phyloP scores from a whole-genome alignment of 2,113 vertebrate genomes.

The Paracanthobrama guichenoti region DNA sequence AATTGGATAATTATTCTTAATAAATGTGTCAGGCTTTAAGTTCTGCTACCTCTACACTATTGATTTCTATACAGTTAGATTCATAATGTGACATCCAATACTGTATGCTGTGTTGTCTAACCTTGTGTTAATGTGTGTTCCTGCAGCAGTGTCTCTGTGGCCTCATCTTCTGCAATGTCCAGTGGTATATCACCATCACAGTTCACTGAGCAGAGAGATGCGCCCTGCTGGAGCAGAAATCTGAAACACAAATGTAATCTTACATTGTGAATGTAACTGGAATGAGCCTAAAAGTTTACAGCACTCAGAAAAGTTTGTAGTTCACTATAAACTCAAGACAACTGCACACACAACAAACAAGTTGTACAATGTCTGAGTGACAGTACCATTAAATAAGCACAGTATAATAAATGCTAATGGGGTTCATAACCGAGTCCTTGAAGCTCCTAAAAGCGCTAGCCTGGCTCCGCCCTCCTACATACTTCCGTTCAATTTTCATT shows the following conservation, averaged over 20 bases:
- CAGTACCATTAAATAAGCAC: neutral
- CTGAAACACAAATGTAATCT: constrained; percentile 64
- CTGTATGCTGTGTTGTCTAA: constrained; percentile 56
- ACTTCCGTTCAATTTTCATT: too few relatives aligned
- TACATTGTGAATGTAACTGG: neutral
- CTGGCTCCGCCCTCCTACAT: too few relatives aligned
- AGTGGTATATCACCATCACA: constrained; percentile 91
- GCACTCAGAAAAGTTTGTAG: too few relatives aligned
- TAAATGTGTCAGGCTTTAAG: neutral
- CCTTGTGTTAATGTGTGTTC: constrained; percentile 84
- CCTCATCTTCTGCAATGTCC: constrained; percentile 91
- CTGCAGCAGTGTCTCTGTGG: constrained; percentile 87
- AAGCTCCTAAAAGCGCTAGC: too few relatives aligned
- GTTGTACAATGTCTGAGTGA: neutral
- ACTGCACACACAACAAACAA: too few relatives aligned
- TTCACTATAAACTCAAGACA: too few relatives aligned
- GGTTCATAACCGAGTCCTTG: neutral
- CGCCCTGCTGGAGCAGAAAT: constrained; percentile 83
- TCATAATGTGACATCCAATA: neutral
- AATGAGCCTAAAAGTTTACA: too few relatives aligned
- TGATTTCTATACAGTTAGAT: neutral
- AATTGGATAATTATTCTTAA: neutral
- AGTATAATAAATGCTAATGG: neutral
- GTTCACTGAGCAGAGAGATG: constrained; percentile 86
- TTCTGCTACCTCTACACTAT: neutral